Conservation (phyloP, 2,888 invertebrate species). For the Tuberolachnus salignus region DNA sequence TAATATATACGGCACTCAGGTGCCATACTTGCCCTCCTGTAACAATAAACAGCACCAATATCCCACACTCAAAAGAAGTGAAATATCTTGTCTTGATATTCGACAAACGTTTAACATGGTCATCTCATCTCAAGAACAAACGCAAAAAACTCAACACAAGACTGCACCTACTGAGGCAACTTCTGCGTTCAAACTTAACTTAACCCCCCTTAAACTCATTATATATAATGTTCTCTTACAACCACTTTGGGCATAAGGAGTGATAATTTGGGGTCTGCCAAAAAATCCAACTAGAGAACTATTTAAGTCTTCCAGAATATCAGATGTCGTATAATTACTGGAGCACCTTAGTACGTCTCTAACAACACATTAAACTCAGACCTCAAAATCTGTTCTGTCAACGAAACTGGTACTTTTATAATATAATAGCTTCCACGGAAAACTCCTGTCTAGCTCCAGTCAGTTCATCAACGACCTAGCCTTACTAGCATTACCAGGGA, state of each 20-base stretch:
- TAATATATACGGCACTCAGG: slow-evolving; percentile 57
- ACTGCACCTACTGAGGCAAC: neutral
- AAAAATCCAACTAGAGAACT: neutral
- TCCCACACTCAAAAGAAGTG: slow-evolving; percentile 57
- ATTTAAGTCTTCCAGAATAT: neutral
- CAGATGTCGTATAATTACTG: neutral
- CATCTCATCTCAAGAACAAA: slow-evolving; percentile 58
- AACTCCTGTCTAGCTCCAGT: no score
- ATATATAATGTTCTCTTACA: slow-evolving; percentile 2
- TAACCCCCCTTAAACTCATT: slow-evolving; percentile 7
- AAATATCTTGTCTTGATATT: slow-evolving; percentile 59
- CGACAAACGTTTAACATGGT: slow-evolving; percentile 57
- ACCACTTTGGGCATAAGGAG: neutral
- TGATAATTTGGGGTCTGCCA: neutral
- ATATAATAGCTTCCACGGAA: neutral
- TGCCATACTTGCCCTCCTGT: slow-evolving; percentile 57
- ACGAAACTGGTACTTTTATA: neutral
- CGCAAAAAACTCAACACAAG: slow-evolving; percentile 55
- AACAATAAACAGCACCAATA: neutral
- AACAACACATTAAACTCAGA: neutral
- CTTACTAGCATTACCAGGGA: no score
- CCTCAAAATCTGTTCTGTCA: neutral
- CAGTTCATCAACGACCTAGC: no score
- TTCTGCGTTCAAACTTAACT: neutral
- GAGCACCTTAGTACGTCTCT: neutral